Evolutionary conservation across 2,797 vertebrate species (phyloP), one percentile per base, ranked within the genome.

Genomic region (Spatula clypeata): DNA sequence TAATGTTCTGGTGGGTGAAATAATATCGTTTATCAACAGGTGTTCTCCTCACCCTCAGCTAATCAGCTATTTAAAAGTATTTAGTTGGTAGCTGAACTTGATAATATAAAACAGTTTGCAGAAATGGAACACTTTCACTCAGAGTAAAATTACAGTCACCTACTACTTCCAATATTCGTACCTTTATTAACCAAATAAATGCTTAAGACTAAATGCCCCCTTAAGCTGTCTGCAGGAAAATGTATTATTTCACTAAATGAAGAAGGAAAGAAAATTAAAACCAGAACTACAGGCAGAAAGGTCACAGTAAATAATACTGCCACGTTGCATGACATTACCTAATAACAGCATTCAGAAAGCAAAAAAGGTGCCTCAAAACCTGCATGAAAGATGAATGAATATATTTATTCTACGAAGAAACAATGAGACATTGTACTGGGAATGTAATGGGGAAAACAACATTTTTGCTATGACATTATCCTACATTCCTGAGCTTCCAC

Each of bases 121-220:
- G 55, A 93, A 93, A 90, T 66, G 0, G 13, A 94, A 79, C 1
- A 5, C 90, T 95, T 90, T 91, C 36, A 86, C 14, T 47, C 53
- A 47, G 45, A 93, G 65, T 75, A 74, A 96, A 95, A 95, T 84
- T 74, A 92, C 6, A 96, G 66, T 73, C 88, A 89, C 88, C 47
- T 96, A 61, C 15, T 69, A 81, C 27, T 81, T 55, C 32, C 82
- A 88, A 1, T 96, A 86, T 86, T 58, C 67, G 18, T 77, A 44
- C 4, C 24, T 29, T 57, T 89, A 69, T 73, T 86, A 94, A 96
- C 13, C 4, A 74, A 93, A 94, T 85, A 96, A 94, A 94, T 53
- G 51, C 70, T 88, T 70, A 79, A 66, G 96, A 93, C 85, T 90
- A 97, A 98, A 93, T 55, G 40, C 5, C 90, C 89, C 87, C 76